Base-by-base conservation (phyloP, 1,140 invertebrate genomes). In the Drosophila cardini region DNA sequence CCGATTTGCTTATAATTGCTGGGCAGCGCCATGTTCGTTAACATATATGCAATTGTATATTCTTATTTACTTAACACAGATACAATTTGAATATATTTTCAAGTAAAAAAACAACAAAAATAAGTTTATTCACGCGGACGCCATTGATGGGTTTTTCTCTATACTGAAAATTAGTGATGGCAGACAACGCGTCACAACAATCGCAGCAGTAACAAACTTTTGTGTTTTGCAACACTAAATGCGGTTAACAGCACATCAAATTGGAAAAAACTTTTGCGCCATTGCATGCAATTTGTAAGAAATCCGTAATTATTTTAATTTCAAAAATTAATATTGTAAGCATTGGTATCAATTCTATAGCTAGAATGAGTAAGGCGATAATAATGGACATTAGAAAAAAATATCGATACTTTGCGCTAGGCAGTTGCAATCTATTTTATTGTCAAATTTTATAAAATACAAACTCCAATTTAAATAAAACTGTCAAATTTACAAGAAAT, bases 1-100 rank as follows among this genome's bases (percentile, higher is more conserved):
- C 94, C 82, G 53, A 86, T 87, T 45, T 96, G 95, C 92, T 96
- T 96, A 80, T 96, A 96, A 91, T 95, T 96, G 74, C 93, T 93
- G 76, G 95, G 95, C 72, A 96, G 93, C 75, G 96, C 95, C 96
- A 96, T 86, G 34, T 78, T 75, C 36, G 67, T 95, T 74, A 71
- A 75, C 72, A 65, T 57, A 77, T 38, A 65, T 30, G 58, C 34
- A 18, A 61, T 16, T 56, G n/a, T 55, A 38, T 61, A 56, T 26
- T 42, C n/a, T 46, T 61, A 10, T 58, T 26, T 55, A 10, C 43
- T 63, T 63, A 36, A 63, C 18, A 58, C 15, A 26, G 32, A 57
- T 30, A 57, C 55, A 58, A 60, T 53, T 67, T 40, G 56, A 15
- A 58, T 70, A 38, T 61, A 53, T 56, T 61, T 67, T 70, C 30